These are phyloP conservation scores for Catostomus latipinnis DNA, from an alignment of 2,797 vertebrate genomes.

Conservation along the genomic window DNA sequence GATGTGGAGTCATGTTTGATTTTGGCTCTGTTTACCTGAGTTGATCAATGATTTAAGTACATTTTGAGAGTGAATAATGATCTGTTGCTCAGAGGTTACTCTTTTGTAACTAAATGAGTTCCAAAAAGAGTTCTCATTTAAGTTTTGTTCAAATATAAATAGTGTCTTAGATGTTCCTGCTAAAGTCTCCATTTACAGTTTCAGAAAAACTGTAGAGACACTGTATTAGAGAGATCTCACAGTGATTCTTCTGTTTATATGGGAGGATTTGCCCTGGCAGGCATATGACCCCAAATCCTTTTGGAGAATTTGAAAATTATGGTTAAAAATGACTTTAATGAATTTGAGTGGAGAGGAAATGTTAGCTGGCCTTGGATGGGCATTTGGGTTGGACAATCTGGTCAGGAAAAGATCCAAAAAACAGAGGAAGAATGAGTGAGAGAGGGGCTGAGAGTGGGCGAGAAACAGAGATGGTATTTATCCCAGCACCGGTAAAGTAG, in stretches of 20 bases:
- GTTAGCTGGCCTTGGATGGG: neutral
- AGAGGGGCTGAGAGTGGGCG: neutral
- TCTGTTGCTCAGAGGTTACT: no score
- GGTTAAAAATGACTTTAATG: constrained; percentile 37
- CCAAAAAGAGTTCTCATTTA: no score
- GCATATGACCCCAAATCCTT: neutral
- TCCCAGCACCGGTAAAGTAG: constrained; percentile 65
- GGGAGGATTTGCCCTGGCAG: constrained; percentile 12
- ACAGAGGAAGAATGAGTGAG: constrained; percentile 42
- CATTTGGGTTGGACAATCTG: constrained; percentile 19
- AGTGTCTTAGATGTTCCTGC: no score
- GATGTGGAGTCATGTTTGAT: no score
- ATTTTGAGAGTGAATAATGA: no score
- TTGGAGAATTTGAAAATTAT: constrained; percentile 8
- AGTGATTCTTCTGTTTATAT: neutral
- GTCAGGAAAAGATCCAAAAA: constrained; percentile 41
- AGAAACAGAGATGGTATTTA: constrained; percentile 65
- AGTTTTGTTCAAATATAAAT: no score
- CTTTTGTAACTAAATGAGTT: no score
- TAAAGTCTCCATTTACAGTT: neutral
- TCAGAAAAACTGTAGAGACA: neutral
- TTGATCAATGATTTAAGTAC: no score
- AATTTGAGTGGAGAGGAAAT: constrained; percentile 25
- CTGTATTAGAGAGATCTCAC: neutral
- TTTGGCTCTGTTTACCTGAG: no score